phyloP scores from a whole-genome alignment of 1,140 invertebrate species.

The Zophobas morio region DNA sequence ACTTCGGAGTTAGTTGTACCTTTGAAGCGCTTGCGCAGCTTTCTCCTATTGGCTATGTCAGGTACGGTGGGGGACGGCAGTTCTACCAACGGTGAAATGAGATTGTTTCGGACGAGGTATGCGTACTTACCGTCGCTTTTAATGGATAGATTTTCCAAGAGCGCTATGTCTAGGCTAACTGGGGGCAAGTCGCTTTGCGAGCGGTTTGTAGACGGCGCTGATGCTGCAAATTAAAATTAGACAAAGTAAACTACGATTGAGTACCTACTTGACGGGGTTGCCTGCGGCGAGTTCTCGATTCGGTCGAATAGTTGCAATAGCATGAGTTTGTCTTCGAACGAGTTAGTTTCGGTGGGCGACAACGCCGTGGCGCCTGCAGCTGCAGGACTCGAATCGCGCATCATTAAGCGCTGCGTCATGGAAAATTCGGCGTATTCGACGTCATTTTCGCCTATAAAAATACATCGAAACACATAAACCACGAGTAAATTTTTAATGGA shows the following conservation, averaged over 20 bases:
- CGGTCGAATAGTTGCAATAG: slow-evolving; percentile 59
- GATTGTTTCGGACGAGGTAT: background rate
- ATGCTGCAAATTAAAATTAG: slow-evolving; percentile 1
- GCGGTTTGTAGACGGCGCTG: slow-evolving; percentile 4
- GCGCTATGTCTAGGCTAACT: slow-evolving; percentile 51
- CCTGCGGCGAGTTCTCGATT: slow-evolving; percentile 16
- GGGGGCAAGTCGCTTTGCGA: slow-evolving; percentile 48
- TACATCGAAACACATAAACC: slow-evolving; percentile 1
- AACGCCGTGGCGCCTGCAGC: slow-evolving; percentile 53
- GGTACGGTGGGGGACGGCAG: slow-evolving; percentile 16
- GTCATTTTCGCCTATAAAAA: slow-evolving; percentile 78
- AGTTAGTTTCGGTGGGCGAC: slow-evolving; percentile 52
- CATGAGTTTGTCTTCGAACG: slow-evolving; percentile 62
- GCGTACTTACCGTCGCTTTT: slow-evolving; percentile 33
- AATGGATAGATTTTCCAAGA: slow-evolving; percentile 42
- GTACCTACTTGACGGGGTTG: slow-evolving; percentile 19
- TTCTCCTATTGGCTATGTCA: slow-evolving; percentile 20
- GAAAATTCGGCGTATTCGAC: slow-evolving; percentile 79
- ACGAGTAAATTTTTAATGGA: slow-evolving; percentile 8
- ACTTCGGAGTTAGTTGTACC: background rate
- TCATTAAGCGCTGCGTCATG: slow-evolving; percentile 67
- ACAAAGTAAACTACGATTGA: background rate
- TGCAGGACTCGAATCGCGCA: slow-evolving; percentile 55
- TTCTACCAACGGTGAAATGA: slow-evolving; percentile 6
- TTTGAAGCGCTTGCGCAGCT: slow-evolving; percentile 36